Percentiles rank a stretch among this genome's conserved stretches.
Evolutionary conservation across 2,888 invertebrate species (phyloP).

Genomic region (Trichogramma dendrolimi): DNA sequence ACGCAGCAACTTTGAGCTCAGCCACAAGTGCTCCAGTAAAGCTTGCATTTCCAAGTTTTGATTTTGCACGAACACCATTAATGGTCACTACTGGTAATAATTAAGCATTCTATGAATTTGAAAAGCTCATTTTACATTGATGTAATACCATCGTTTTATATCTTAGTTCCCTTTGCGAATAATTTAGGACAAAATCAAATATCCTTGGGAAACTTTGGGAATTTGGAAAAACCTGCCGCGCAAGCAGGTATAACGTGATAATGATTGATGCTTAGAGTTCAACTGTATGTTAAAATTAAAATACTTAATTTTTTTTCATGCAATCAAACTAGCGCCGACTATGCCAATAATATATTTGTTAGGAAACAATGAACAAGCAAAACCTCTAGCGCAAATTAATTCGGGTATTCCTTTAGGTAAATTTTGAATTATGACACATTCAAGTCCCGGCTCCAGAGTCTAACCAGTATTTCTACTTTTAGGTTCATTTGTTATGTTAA

Average conservation of each 20-base stretch:
- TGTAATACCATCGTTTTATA: neutral
- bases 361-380: slow-evolving; percentile 12
- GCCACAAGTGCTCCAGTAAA: slow-evolving; percentile 32
- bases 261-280: neutral
- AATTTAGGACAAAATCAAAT: slow-evolving; percentile 15
- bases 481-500: slow-evolving; percentile 19
- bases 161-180: slow-evolving; percentile 13
- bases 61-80: slow-evolving; percentile 9
- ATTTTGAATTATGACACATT: neutral
- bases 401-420: slow-evolving; percentile 16
- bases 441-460: neutral
- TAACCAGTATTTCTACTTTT: neutral
- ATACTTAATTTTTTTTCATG: neutral
- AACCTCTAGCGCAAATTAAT: slow-evolving; percentile 1
- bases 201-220: neutral
- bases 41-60: slow-evolving; percentile 6
- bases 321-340: neutral
- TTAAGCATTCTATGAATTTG: no score
- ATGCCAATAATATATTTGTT: slow-evolving; percentile 1
- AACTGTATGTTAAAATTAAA: neutral
- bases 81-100: slow-evolving; percentile 16
- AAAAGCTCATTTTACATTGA: no score
- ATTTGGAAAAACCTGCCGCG: neutral
- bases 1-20: slow-evolving; percentile 30
- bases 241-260: slow-evolving; percentile 8